Evolutionary conservation across 1,140 invertebrate species (phyloP).

Genomic region (Drosophila miranda): DNA sequence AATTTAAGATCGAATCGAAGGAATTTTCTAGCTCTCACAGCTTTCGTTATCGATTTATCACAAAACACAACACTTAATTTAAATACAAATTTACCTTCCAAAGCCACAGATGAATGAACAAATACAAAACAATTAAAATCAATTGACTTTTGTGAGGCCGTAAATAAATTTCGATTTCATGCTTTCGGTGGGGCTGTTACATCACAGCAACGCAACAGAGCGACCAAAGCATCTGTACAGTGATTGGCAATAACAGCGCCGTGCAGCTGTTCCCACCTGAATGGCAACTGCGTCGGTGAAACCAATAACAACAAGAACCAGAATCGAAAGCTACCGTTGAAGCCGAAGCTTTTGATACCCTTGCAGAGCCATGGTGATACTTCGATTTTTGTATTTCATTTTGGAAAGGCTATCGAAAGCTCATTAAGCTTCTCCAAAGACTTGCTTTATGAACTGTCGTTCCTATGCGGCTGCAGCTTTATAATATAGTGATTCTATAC

Average conservation of each 20-base stretch:
- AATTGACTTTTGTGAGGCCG: constrained; percentile 29
- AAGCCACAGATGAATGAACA: constrained; percentile 1
- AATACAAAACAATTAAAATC: constrained; percentile 27
- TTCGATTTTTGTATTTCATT: too few species aligned
- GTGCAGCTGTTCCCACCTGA: constrained; percentile 51
- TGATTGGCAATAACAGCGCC: constrained; percentile 53
- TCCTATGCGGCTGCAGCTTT: too few species aligned
- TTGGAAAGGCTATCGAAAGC: too few species aligned
- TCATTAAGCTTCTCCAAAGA: too few species aligned
- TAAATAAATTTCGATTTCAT: constrained; percentile 41
- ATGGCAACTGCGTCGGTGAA: background rate
- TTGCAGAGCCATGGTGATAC: too few species aligned
- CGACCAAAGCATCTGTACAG: constrained; percentile 11
- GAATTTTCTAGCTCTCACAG: background rate
- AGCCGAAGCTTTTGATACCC: too few species aligned
- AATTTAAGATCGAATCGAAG: constrained; percentile 3
- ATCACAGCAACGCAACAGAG: constrained; percentile 32
- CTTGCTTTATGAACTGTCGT: too few species aligned
- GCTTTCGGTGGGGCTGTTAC: constrained; percentile 32
- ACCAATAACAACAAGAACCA: background rate
- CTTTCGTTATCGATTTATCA: constrained; percentile 35
- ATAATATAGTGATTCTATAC: too few species aligned
- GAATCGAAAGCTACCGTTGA: too few species aligned
- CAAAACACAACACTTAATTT: constrained; percentile 10
- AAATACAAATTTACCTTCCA: constrained; percentile 18